Conservation (phyloP, 2,888 invertebrate species). For the Tubiluchus corallicola region DNA sequence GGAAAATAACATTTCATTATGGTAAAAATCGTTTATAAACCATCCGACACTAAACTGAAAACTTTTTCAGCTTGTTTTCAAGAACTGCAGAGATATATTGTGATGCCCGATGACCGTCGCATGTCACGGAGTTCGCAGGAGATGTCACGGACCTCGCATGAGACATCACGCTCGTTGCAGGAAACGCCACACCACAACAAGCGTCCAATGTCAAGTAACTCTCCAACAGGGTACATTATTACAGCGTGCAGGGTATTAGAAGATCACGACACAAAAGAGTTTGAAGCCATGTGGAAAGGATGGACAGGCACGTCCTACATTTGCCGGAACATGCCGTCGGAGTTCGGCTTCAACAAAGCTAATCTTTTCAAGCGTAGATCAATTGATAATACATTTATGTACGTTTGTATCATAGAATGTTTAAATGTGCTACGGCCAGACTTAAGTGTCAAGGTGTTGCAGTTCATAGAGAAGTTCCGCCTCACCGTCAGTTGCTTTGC, state of each 20-base stretch:
- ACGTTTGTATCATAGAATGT: neutral
- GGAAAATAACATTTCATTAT: no score
- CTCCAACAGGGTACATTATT: no score
- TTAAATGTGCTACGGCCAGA: neutral
- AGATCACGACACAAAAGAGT: neutral
- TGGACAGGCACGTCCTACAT: neutral
- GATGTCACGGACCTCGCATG: no score
- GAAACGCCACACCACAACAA: no score
- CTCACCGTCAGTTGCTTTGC: neutral
- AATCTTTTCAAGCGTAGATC: neutral
- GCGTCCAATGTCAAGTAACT: no score
- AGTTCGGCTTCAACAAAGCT: slow-evolving; percentile 1
- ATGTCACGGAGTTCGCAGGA: neutral
- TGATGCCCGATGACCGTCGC: neutral
- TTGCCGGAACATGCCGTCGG: neutral
- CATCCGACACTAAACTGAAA: no score
- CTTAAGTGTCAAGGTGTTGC: neutral
- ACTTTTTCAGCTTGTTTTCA: slow-evolving; percentile 1
- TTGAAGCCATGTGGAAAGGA: neutral
- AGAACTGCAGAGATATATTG: neutral
- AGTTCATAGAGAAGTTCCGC: neutral
- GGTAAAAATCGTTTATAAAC: no score
- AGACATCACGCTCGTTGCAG: no score
- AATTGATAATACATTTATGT: slow-evolving; percentile 1
- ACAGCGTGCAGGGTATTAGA: neutral